Evolutionary conservation across 2,888 invertebrate species (phyloP), one percentile per base, ranked within the genome.

Genomic region (Morinoia aosen): DNA sequence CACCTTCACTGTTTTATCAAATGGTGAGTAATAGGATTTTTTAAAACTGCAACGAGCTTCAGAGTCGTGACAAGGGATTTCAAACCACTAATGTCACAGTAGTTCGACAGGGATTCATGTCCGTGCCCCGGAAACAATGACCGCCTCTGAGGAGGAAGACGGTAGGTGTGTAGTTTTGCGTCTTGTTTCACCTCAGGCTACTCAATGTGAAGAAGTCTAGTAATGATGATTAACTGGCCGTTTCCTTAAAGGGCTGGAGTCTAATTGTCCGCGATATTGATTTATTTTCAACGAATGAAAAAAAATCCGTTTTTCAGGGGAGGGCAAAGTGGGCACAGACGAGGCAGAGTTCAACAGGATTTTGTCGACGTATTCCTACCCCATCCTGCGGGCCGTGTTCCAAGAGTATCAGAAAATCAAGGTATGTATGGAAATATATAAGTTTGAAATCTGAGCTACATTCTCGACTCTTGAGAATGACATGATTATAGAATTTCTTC

Each of bases 261-360:
- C 33, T 76, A 33, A 25, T 76, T 76, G 2, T 16, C 76, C 25
- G 25, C 19, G 25, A 25, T 76, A 8, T 61, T 16, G 25, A 33
- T 76, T 33, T 10, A 2, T 76, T 76, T 16, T 76, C 7, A 33
- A 1, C 33, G 1, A 76, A 76, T 33, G 2, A 64, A 25, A 25
- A 76, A 33, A 10, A 33, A 2, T 25, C 25, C 76, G 2, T 76
- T 61, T 76, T 76, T 16, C 76, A 98, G 98, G 98, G 64, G 98
- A 98, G 97, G 97, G 98, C 58, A 98, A 98, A 97, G 98, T 98
- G 95, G 99, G 99, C 95, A 99, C 99, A 0, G 99, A 99, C 97
- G 99, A 99, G 97, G 98, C 98, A 0, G 98, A 98, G 95, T 99
- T 99, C 97, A 98, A 99, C 97, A 98, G 98, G 96, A 98, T 99